Conservation (phyloP, 2,888 invertebrate species). For the Cephus sareptanus region DNA sequence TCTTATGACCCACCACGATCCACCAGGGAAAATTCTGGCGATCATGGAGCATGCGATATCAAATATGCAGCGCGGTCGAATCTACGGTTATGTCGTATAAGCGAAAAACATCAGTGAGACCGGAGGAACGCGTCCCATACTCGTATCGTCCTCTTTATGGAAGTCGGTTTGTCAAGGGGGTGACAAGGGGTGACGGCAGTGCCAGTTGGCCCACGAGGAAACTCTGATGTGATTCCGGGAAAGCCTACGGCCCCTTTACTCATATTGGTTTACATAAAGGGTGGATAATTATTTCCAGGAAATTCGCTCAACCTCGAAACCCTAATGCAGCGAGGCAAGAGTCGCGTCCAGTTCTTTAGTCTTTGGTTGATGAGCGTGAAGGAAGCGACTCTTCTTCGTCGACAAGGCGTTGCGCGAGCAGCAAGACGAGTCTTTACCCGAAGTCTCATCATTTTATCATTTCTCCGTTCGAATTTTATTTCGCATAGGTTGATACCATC, state of each 20-base stretch:
- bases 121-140: constrained; percentile 24
- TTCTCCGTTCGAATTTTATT: background rate
- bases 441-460: background rate
- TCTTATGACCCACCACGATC: constrained; percentile 63
- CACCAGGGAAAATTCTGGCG: constrained; percentile 64
- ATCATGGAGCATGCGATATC: constrained; percentile 62
- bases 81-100: constrained; percentile 62
- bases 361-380: background rate
- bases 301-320: background rate
- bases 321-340: background rate
- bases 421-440: background rate
- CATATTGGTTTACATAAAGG: constrained; percentile 6
- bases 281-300: constrained; percentile 4
- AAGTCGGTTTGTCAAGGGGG: constrained; percentile 57
- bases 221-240: constrained; percentile 17
- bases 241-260: background rate
- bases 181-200: constrained; percentile 20
- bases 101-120: constrained; percentile 9
- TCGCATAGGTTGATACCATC: background rate
- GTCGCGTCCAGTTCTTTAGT: background rate
- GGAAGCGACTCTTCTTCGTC: background rate
- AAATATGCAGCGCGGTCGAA: constrained; percentile 63
- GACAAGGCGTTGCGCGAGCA: background rate
- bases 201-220: constrained; percentile 1
- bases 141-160: constrained; percentile 44